Conservation (phyloP, 2,888 invertebrate species). For the Perizoma flavofasciatum region DNA sequence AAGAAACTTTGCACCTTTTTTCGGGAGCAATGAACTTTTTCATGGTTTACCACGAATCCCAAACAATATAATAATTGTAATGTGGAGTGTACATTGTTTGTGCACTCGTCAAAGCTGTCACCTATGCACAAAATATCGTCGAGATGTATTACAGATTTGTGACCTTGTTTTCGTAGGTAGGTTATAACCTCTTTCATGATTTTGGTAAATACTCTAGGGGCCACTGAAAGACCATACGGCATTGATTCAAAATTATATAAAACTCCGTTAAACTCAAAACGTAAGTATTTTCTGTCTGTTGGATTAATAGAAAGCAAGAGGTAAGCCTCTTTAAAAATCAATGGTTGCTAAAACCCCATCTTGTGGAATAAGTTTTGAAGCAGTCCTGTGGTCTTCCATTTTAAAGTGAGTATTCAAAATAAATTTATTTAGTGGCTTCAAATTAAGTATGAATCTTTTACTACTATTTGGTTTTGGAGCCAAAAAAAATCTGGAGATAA, state of each 20-base stretch:
- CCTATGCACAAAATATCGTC: conserved; percentile 31
- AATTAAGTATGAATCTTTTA: no score
- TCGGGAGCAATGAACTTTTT: neutral
- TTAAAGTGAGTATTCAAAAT: no score
- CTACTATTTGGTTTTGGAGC: no score
- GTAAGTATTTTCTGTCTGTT: no score
- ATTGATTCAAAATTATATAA: conserved; percentile 27
- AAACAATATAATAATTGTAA: neutral
- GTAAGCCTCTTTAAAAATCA: no score
- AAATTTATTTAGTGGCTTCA: no score
- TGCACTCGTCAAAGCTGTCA: conserved; percentile 15
- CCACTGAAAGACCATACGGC: conserved; percentile 31
- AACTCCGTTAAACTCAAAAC: neutral
- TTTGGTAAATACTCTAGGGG: conserved; percentile 34
- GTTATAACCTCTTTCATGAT: conserved; percentile 24
- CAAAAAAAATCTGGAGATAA: no score
- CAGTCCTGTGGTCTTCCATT: no score
- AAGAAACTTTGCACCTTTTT: neutral
- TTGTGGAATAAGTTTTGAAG: no score
- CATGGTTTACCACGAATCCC: neutral
- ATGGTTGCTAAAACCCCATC: no score
- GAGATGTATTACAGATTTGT: conserved; percentile 29
- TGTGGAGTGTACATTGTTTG: neutral
- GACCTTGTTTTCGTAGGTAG: conserved; percentile 22
- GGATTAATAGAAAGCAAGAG: no score